phyloP scores from a whole-genome alignment of 2,888 invertebrate genomes.

The Tachina lurida region DNA sequence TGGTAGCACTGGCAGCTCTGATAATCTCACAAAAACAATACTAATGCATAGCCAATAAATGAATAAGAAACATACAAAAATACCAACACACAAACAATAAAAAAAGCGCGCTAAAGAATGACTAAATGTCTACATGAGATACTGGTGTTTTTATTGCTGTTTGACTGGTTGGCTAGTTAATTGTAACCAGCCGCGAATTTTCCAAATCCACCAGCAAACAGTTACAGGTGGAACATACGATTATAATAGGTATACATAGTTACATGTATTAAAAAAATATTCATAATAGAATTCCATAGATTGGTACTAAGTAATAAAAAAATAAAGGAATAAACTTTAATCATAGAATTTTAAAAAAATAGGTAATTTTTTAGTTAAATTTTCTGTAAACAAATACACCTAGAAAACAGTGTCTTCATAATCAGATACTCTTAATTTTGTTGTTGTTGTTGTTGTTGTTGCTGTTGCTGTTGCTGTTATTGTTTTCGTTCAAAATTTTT shows the following conservation, averaged over 20 bases:
- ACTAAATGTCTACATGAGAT: slow-evolving; percentile 55
- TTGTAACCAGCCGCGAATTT: slow-evolving; percentile 1
- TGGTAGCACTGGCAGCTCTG: no score
- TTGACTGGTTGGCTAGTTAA: slow-evolving; percentile 58
- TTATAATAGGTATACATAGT: neutral
- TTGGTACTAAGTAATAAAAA: no score
- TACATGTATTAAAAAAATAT: neutral
- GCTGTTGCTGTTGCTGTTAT: slow-evolving; percentile 33
- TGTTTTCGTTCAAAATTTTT: slow-evolving; percentile 56
- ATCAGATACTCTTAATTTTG: slow-evolving; percentile 43
- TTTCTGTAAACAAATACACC: slow-evolving; percentile 33
- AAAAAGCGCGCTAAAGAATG: slow-evolving; percentile 70
- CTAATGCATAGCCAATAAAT: neutral
- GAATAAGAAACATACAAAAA: slow-evolving; percentile 6
- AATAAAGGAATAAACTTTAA: no score
- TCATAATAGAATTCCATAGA: no score
- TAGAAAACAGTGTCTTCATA: slow-evolving; percentile 44
- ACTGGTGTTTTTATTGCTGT: slow-evolving; percentile 6
- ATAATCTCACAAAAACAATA: neutral
- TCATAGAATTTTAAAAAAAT: no score
- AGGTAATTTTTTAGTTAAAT: neutral
- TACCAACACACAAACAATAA: slow-evolving; percentile 47
- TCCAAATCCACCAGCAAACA: neutral
- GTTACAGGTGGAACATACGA: neutral
- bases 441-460: slow-evolving; percentile 46